Conservation (phyloP, 1,140 invertebrate species). For the Drosophila neocordata region DNA sequence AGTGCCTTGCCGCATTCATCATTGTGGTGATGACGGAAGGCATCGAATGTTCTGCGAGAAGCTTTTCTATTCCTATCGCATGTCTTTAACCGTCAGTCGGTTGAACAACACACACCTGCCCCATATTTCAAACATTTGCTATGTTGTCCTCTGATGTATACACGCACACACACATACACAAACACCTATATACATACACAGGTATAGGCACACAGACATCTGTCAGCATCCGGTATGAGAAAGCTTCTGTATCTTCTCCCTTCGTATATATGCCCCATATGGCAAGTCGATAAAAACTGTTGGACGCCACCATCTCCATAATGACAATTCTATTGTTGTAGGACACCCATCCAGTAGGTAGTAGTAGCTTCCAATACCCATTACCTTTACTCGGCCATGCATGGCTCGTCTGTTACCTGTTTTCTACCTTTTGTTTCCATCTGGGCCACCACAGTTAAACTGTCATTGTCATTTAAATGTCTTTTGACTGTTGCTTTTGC, state of each 20-base stretch:
- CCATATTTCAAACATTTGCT: slow-evolving; percentile 51
- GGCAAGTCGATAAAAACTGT: slow-evolving; percentile 66
- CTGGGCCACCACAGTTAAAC: slow-evolving; percentile 58
- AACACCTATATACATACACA: background rate
- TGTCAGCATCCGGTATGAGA: slow-evolving; percentile 10
- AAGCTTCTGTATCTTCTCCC: slow-evolving; percentile 8
- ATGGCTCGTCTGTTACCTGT: too few species aligned
- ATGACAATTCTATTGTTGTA: slow-evolving; percentile 1
- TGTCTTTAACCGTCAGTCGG: slow-evolving; percentile 49
- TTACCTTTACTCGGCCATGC: too few species aligned
- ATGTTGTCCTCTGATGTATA: slow-evolving; percentile 31
- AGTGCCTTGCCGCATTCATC: slow-evolving; percentile 55
- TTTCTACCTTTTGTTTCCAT: slow-evolving; percentile 41
- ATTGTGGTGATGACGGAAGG: slow-evolving; percentile 45
- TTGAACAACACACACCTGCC: slow-evolving; percentile 23
- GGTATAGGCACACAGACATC: slow-evolving; percentile 17
- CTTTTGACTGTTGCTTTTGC: slow-evolving; percentile 70
- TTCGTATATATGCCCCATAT: slow-evolving; percentile 17
- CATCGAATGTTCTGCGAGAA: slow-evolving; percentile 25
- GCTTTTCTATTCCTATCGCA: slow-evolving; percentile 60
- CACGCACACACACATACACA: background rate
- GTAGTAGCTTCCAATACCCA: too few species aligned
- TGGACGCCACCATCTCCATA: slow-evolving; percentile 49
- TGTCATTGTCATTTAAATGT: slow-evolving; percentile 80
- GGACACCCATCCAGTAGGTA: background rate